Base-by-base conservation (phyloP, 2,113 vertebrate species). In the Peromyscus leucopus region DNA sequence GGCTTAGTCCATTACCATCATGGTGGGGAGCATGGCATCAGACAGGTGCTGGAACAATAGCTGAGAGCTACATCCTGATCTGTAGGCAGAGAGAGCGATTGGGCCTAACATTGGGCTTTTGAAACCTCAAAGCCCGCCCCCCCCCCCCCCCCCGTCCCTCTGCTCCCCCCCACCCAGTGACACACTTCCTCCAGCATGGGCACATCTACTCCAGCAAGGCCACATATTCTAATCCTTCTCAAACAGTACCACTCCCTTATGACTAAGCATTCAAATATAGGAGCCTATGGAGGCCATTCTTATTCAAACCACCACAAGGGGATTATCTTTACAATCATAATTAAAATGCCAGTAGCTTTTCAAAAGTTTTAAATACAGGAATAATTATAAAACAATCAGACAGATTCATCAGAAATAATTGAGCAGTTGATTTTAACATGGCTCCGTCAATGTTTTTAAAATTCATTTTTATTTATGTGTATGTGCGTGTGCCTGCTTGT, bases 341-440 rank as follows among this genome's bases (percentile, higher is more conserved):
- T 78, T 74, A 65, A 94, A 96, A 93, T 91, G 63, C 11, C 48
- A 69, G 7, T 59, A 65, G 31, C 19, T 92, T 97, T 91, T 97
- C 55, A 83, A 46, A 95, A 63, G 31, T 92, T 55, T 91, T n/a
- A 87, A 78, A 65, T 83, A 57, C 21, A 72, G 36, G 19, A 94
- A 86, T 96, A 91, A 69, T 96, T 97, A 51, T 46, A 87, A 95
- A 89, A 57, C 39, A 76, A 11, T 89, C 75, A 96, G 93, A 94
- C 48, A 82, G 19, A 95, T 69, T 79, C 61, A 83, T 89, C 57
- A 89, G 46, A 93, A 96, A 90, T 89, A 93, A 95, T 82, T 86
- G 57, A 69, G 57, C 67, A 86, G 39, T 0, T 95, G 16, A 82
- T 84, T 84, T 80, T 80, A 57, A 80, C 17, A 19, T n/a, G 17